Percentiles rank a stretch among this genome's conserved stretches.
phyloP scores from a whole-genome alignment of 2,113 vertebrate genomes.

The Siniperca knerii region DNA sequence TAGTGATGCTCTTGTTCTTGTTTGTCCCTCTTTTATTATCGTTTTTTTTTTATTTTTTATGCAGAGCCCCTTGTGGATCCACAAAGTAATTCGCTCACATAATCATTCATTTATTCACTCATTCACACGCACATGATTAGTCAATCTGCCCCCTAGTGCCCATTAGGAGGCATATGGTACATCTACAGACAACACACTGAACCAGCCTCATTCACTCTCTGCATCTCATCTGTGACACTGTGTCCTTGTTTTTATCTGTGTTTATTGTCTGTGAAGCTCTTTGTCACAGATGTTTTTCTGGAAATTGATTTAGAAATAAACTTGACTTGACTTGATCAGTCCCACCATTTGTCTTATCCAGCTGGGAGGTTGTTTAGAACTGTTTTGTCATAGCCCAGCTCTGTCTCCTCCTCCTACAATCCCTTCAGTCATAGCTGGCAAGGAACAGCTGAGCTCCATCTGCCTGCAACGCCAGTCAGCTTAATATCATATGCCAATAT shows the following conservation, averaged over 20 bases:
- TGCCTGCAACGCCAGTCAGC: conserved; percentile 8
- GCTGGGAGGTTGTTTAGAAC: conserved; percentile 52
- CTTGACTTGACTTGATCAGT: conserved; percentile 51
- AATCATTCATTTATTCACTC: conserved; percentile 48
- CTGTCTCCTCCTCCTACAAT: neutral
- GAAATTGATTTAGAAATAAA: conserved; percentile 63
- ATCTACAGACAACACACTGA: conserved; percentile 34
- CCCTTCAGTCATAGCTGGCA: neutral
- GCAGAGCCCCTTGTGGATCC: conserved; percentile 26
- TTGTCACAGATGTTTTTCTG: conserved; percentile 53
- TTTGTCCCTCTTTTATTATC: conserved; percentile 9
- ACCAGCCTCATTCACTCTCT: conserved; percentile 41
- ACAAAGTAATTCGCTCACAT: conserved; percentile 43
- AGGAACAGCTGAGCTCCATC: conserved; percentile 6
- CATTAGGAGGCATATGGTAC: conserved; percentile 47
- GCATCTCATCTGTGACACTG: conserved; percentile 35
- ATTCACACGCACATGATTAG: conserved; percentile 42
- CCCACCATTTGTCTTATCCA: conserved; percentile 42
- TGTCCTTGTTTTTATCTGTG: conserved; percentile 61
- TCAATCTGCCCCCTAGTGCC: conserved; percentile 49
- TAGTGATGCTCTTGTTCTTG: conserved; percentile 37
- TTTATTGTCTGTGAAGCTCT: conserved; percentile 54
- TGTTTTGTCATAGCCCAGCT: conserved; percentile 20
- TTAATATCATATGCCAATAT: conserved; percentile 1
- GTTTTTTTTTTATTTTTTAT: conserved; percentile 17